Evolutionary conservation across 2,797 vertebrate genomes (phyloP).

Genomic region (Acanthurus leucopareius): DNA sequence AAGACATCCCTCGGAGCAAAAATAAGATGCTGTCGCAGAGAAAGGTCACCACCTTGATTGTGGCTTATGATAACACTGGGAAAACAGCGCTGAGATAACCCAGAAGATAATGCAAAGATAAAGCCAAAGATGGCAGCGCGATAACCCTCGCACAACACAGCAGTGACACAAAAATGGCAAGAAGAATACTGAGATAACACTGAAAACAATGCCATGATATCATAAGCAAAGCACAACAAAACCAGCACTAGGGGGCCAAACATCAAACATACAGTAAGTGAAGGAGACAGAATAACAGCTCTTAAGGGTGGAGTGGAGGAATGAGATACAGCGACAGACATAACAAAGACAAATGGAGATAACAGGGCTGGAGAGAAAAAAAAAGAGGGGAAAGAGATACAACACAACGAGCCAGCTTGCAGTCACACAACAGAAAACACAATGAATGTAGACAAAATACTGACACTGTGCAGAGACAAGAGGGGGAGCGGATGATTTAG

Average conservation of each 20-base stretch:
- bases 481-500: conserved; percentile 30
- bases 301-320: conserved; percentile 53
- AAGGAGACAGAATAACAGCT: conserved; percentile 60
- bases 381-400: conserved; percentile 11
- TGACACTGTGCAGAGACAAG: conserved; percentile 54
- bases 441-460: conserved; percentile 59
- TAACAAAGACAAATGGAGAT: conserved; percentile 70
- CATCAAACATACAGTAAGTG: conserved; percentile 60
- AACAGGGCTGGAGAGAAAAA: conserved; percentile 27
- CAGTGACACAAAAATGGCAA: conserved; percentile 40
- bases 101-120: conserved; percentile 71
- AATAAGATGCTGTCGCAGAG: conserved; percentile 48
- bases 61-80: conserved; percentile 58
- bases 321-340: conserved; percentile 55
- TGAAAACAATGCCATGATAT: conserved; percentile 42
- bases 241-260: conserved; percentile 25
- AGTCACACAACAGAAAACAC: conserved; percentile 52
- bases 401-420: conserved; percentile 36
- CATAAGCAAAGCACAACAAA: conserved; percentile 36
- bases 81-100: conserved; percentile 55
- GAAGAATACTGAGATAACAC: conserved; percentile 41
- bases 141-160: conserved; percentile 57
- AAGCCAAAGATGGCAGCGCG: conserved; percentile 58
- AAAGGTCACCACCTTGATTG: conserved; percentile 72
- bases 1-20: conserved; percentile 31